Percentiles rank a stretch among this genome's conserved stretches.
Conservation (phyloP, 2,113 vertebrate genomes). For the Percopsis transmontana region DNA sequence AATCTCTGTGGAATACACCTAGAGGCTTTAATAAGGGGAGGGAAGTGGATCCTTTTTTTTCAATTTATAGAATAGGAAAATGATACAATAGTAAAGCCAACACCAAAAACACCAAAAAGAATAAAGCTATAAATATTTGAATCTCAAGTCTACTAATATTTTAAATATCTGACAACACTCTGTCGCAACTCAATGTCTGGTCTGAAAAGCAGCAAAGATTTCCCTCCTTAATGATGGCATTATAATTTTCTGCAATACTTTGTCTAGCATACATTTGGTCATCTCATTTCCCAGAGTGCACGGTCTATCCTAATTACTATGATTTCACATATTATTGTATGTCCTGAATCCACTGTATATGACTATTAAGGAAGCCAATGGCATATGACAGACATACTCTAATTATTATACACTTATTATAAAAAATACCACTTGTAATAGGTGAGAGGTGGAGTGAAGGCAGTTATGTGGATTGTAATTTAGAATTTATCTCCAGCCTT, state of each 20-base stretch:
- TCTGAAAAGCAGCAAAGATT: slow-evolving; percentile 27
- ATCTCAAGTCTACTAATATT: background rate
- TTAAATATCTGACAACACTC: slow-evolving; percentile 1
- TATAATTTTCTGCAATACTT: slow-evolving; percentile 45
- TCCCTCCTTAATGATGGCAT: slow-evolving; percentile 28
- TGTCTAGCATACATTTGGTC: slow-evolving; percentile 43
- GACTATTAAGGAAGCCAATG: slow-evolving; percentile 42
- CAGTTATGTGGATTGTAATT: background rate
- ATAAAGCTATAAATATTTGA: background rate
- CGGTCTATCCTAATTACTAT: slow-evolving; percentile 62
- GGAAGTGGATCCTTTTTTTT: background rate
- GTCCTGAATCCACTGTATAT: slow-evolving; percentile 56
- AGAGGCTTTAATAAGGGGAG: slow-evolving; percentile 15
- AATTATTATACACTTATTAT: slow-evolving; percentile 52
- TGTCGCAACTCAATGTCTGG: slow-evolving; percentile 14
- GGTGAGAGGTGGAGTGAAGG: background rate
- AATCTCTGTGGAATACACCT: slow-evolving; percentile 39
- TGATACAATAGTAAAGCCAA: background rate
- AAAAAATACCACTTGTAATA: slow-evolving; percentile 43
- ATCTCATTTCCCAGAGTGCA: slow-evolving; percentile 55
- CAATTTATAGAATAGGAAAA: slow-evolving; percentile 8
- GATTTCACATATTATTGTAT: slow-evolving; percentile 34
- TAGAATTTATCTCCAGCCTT: background rate
- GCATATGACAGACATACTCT: slow-evolving; percentile 63
- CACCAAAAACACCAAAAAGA: background rate